These are phyloP conservation scores for Coregonus ussuriensis DNA, from an alignment of 2,797 vertebrate species.

Conservation along the genomic window DNA sequence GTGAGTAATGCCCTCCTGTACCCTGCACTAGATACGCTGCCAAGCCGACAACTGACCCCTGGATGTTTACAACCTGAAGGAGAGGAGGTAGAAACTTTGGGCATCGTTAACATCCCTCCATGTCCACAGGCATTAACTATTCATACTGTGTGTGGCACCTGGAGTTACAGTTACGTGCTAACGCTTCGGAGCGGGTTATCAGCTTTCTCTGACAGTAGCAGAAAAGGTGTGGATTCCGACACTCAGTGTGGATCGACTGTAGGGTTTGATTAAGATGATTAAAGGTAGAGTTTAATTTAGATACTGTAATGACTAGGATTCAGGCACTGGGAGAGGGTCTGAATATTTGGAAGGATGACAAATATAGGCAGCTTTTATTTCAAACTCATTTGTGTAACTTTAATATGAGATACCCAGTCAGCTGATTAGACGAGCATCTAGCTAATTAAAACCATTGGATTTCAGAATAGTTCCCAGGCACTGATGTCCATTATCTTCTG, in stretches of 20 bases:
- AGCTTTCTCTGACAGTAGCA: constrained; percentile 76
- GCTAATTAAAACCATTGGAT: not conserved
- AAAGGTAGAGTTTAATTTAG: not conserved
- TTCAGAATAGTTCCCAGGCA: not conserved
- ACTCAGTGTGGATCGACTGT: not conserved
- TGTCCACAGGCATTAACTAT: constrained; percentile 80
- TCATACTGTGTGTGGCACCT: constrained; percentile 81
- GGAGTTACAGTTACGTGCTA: constrained; percentile 82
- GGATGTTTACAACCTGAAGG: constrained; percentile 75
- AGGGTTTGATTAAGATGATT: not conserved
- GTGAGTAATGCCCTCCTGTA: constrained; percentile 64
- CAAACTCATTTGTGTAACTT: constrained; percentile 7
- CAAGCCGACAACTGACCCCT: constrained; percentile 72
- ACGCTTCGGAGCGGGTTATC: constrained; percentile 74
- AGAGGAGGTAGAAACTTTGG: constrained; percentile 78
- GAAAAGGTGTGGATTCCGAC: constrained; percentile 72
- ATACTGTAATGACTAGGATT: not conserved
- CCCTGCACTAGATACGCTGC: constrained; percentile 60
- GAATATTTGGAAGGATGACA: not conserved
- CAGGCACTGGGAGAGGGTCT: not conserved
- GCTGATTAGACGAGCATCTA: not conserved
- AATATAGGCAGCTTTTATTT: constrained; percentile 6
- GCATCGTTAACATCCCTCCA: constrained; percentile 78
- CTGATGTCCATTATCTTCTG: not conserved
- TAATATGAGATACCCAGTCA: not conserved